Evolutionary conservation across 53 echinoderm and acorn worm species (phyloP).

Genomic region (Hippasteria phrygiana): DNA sequence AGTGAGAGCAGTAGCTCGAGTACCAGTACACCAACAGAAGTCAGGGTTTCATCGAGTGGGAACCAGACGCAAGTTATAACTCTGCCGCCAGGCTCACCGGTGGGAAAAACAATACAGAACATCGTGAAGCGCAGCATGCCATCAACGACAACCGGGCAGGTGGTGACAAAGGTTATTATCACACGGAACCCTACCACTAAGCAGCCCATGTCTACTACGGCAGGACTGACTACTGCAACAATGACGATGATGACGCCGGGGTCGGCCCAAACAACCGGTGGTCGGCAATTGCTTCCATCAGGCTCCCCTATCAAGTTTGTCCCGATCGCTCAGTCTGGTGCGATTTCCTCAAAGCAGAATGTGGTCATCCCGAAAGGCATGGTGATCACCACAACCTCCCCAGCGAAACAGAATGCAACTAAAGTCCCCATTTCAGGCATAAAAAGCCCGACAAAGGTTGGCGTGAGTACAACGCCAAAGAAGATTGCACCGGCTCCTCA

Average conservation of each 20-base stretch:
- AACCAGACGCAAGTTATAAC: slow-evolving; percentile 62
- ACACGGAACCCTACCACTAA: slow-evolving; percentile 79
- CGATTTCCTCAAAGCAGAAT: slow-evolving; percentile 63
- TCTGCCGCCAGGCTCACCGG: slow-evolving; percentile 60
- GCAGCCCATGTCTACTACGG: slow-evolving; percentile 60
- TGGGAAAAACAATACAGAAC: slow-evolving; percentile 53
- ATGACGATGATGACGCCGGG: slow-evolving; percentile 63
- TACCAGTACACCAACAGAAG: slow-evolving; percentile 19
- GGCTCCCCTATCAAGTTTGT: slow-evolving; percentile 95
- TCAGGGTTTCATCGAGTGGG: slow-evolving; percentile 47
- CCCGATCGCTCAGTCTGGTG: slow-evolving; percentile 71
- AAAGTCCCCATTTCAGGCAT: slow-evolving; percentile 72
- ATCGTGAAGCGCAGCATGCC: slow-evolving; percentile 69
- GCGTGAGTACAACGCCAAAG: slow-evolving; percentile 75
- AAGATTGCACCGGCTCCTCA: slow-evolving; percentile 89
- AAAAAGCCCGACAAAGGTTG: slow-evolving; percentile 78
- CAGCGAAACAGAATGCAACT: slow-evolving; percentile 69
- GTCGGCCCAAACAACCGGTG: slow-evolving; percentile 62
- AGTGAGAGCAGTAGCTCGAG: slow-evolving; percentile 14
- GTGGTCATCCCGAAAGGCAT: slow-evolving; percentile 72
- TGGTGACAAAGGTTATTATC: slow-evolving; percentile 89
- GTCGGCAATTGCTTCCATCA: slow-evolving; percentile 61
- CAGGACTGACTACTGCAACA: slow-evolving; percentile 64
- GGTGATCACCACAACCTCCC: slow-evolving; percentile 71
- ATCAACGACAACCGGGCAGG: slow-evolving; percentile 68